phyloP scores from a whole-genome alignment of 53 echinoderm and acorn worm genomes.

The Temnopleurus reevesii region DNA sequence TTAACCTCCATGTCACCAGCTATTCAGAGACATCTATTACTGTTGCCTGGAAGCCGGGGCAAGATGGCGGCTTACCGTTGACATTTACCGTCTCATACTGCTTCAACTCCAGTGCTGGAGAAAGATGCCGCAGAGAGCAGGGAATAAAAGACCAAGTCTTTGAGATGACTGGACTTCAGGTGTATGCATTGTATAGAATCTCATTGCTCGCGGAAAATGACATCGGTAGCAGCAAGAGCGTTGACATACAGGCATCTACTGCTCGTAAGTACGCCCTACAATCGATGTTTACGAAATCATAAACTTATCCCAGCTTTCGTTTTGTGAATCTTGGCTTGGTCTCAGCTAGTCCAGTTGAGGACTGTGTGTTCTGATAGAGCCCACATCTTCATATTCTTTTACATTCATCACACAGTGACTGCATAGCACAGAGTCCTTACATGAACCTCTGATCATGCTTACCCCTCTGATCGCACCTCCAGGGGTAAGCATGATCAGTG shows the following conservation, averaged over 20 bases:
- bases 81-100: slow-evolving; percentile 13
- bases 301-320: not conserved
- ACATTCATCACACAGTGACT: too few relatives aligned
- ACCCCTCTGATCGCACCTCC: too few relatives aligned
- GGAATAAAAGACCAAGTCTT: not conserved
- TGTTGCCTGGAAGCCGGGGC: not conserved
- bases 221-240: not conserved
- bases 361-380: too few relatives aligned
- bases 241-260: not conserved
- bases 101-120: not conserved
- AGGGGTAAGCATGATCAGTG: too few relatives aligned
- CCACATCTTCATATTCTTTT: too few relatives aligned
- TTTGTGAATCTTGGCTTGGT: too few relatives aligned
- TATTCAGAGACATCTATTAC: not conserved
- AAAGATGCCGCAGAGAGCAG: not conserved
- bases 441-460: too few relatives aligned
- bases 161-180: not conserved
- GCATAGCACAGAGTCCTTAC: too few relatives aligned
- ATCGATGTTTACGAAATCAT: not conserved
- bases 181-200: not conserved
- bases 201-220: not conserved
- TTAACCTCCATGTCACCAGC: not conserved
- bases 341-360: too few relatives aligned
- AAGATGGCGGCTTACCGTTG: slow-evolving; percentile 1
- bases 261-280: not conserved